These are phyloP conservation scores for Metopia argyrocephala DNA, from an alignment of 2,888 invertebrate species.

Conservation along the genomic window DNA sequence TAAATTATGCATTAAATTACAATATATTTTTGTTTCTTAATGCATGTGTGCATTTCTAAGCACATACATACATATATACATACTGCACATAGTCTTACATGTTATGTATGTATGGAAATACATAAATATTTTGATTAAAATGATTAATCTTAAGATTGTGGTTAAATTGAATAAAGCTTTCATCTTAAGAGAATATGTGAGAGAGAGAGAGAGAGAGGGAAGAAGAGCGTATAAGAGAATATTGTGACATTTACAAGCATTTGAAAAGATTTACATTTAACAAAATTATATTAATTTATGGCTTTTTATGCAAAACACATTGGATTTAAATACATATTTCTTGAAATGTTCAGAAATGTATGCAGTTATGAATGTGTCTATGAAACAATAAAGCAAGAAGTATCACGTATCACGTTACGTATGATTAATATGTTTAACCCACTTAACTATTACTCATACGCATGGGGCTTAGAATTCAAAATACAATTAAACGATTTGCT, in stretches of 20 bases:
- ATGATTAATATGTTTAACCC: neutral
- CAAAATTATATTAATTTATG: slow-evolving; percentile 8
- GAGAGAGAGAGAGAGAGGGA: too few relatives aligned
- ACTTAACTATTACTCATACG: neutral
- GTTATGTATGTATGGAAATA: neutral
- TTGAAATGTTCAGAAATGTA: neutral
- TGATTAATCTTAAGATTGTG: slow-evolving; percentile 35
- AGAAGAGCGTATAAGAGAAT: slow-evolving; percentile 2
- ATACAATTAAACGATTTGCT: too few relatives aligned
- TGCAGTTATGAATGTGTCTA: neutral
- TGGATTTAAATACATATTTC: neutral
- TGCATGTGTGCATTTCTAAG: too few relatives aligned
- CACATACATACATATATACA: neutral
- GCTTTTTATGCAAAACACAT: neutral
- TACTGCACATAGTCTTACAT: neutral
- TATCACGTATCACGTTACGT: neutral
- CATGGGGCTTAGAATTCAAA: too few relatives aligned
- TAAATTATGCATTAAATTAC: slow-evolving; percentile 24
- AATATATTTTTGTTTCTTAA: slow-evolving; percentile 1
- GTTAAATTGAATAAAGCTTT: neutral
- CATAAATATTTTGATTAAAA: slow-evolving; percentile 38
- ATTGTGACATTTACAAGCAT: slow-evolving; percentile 17
- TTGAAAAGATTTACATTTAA: neutral
- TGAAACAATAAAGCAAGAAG: too few relatives aligned
- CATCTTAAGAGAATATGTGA: too few relatives aligned